Evolutionary conservation across 2,797 vertebrate genomes (phyloP), one percentile per base, ranked within the genome.

Genomic region (Megalops cyprinoides): DNA sequence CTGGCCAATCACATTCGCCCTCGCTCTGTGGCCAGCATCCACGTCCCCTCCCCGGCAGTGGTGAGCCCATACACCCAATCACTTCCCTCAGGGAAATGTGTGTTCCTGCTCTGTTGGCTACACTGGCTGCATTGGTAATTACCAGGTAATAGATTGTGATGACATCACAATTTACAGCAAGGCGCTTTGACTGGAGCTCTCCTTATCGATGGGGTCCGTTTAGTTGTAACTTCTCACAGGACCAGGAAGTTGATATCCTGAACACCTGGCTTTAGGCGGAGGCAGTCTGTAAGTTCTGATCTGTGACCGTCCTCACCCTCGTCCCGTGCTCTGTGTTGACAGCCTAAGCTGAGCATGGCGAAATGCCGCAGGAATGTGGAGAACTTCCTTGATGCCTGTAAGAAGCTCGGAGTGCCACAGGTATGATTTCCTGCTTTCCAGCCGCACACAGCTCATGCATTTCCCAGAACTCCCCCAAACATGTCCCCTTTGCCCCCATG

Each of bases 301-400:
- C n/a, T n/a, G n/a, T n/a, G n/a, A n/a, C n/a, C n/a, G n/a, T n/a
- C n/a, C n/a, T 34, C n/a, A 4, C 46, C 10, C 28, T 49, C 37
- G 49, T 18, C 18, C 51, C 25, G 42, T n/a, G 28, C 48, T 39
- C n/a, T 58, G 14, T 82, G 78, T 74, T 91, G 91, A 80, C 90
- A 99, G 98, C 98, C 98, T 92, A 99, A 99, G 91, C 95, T 99
- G 85, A 99, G 97, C 89, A 99, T 99, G 98, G 98, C 98, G 80
- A 99, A 99, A 88, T 99, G 98, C 89, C 95, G 98, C 86, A 95
- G 98, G 91, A 99, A 99, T 62, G 98, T 99, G 84, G 98, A 99
- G 92, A 99, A 98, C 93, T 99, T 99, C 85, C 94, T 99, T 74
- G 98, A 99, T 79, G 98, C 97, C 28, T 99, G 98, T 89, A 99